phyloP scores from a whole-genome alignment of 2,888 invertebrate species.

The Athalia cordata region DNA sequence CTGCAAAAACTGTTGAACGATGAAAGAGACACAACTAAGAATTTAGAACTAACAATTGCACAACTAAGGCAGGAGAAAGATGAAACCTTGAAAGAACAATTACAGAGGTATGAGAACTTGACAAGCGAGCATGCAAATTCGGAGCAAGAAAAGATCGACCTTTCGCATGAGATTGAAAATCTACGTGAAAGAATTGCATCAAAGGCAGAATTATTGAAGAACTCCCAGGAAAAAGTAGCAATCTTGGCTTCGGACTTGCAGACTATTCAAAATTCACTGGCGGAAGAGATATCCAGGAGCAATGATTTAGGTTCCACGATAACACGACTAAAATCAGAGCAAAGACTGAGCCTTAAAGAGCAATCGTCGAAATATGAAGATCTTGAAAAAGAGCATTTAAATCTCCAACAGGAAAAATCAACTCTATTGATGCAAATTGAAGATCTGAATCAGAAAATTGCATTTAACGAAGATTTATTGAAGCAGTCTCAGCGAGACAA shows the following conservation, averaged over 20 bases:
- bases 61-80: no score
- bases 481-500: slow-evolving; percentile 37
- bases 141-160: no score
- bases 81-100: no score
- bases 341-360: background rate
- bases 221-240: no score
- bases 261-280: background rate
- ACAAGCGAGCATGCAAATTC: no score
- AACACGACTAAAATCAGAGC: background rate
- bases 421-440: slow-evolving; percentile 38
- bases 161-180: no score
- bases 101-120: no score
- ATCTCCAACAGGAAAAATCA: slow-evolving; percentile 46
- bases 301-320: slow-evolving; percentile 5
- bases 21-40: no score
- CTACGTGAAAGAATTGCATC: no score
- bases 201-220: no score
- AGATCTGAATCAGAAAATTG: slow-evolving; percentile 3
- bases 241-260: background rate
- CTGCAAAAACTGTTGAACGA: no score
- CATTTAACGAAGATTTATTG: slow-evolving; percentile 7
- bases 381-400: slow-evolving; percentile 39
- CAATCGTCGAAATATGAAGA: slow-evolving; percentile 34
- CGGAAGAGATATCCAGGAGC: background rate
- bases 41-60: no score